These are phyloP conservation scores for Peromyscus aztecus DNA, from an alignment of 2,797 vertebrate genomes.

Conservation along the genomic window DNA sequence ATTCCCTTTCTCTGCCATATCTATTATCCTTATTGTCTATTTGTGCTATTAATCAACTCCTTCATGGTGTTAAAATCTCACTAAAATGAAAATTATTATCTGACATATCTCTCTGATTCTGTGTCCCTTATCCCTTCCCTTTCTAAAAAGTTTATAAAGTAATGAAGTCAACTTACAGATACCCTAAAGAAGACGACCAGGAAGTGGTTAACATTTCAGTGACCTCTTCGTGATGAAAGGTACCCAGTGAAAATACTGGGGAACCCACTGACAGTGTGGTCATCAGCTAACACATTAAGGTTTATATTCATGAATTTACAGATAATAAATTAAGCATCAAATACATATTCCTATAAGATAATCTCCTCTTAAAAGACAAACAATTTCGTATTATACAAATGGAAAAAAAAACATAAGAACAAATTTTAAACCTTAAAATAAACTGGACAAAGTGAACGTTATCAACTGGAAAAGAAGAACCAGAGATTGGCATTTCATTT, in stretches of 20 bases:
- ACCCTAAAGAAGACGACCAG: constrained; percentile 7
- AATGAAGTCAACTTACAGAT: background rate
- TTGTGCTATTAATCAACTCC: constrained; percentile 57
- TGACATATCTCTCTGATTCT: constrained; percentile 48
- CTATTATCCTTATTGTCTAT: constrained; percentile 46
- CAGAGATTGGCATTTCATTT: constrained; percentile 53
- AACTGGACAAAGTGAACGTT: constrained; percentile 47
- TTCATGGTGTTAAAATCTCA: constrained; percentile 40
- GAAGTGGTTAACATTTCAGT: background rate
- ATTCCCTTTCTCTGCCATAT: background rate
- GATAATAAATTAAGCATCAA: constrained; percentile 75
- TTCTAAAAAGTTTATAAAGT: background rate
- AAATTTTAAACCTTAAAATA: constrained; percentile 75
- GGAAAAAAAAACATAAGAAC: constrained; percentile 59
- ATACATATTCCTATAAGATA: constrained; percentile 61
- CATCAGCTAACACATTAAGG: constrained; percentile 53
- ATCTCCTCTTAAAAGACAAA: constrained; percentile 47
- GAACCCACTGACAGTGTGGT: background rate
- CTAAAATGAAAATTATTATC: constrained; percentile 68
- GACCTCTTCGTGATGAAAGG: background rate
- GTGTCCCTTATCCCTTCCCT: constrained; percentile 54
- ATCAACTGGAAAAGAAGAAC: constrained; percentile 71
- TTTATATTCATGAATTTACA: constrained; percentile 76
- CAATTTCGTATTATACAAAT: constrained; percentile 55
- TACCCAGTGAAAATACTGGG: background rate